Evolutionary conservation across 2,113 vertebrate genomes (phyloP).

Genomic region (Epinephelus fuscoguttatus): DNA sequence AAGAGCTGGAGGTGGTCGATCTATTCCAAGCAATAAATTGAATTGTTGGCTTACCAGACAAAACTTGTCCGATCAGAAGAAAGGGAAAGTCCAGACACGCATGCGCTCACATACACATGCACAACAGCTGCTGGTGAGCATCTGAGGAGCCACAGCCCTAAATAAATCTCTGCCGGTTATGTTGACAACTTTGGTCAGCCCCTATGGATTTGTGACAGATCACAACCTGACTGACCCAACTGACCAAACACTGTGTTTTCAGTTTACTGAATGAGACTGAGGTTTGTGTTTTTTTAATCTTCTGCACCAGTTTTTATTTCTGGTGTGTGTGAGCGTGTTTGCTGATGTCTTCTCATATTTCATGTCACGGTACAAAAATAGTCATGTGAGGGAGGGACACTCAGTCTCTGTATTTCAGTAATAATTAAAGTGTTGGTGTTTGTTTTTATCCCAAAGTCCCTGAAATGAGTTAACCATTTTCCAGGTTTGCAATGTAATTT

Average conservation of each 20-base stretch:
- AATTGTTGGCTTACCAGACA: slow-evolving; percentile 64
- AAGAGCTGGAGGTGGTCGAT: background rate
- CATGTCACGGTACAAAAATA: slow-evolving; percentile 60
- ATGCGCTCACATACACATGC: slow-evolving; percentile 18
- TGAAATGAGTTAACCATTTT: background rate
- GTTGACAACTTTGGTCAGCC: slow-evolving; percentile 29
- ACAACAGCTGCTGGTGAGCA: slow-evolving; percentile 72
- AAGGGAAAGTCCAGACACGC: slow-evolving; percentile 46
- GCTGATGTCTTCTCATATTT: slow-evolving; percentile 37
- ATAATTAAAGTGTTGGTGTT: background rate
- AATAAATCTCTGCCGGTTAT: slow-evolving; percentile 52
- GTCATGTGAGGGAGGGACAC: background rate
- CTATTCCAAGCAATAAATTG: slow-evolving; percentile 18
- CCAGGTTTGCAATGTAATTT: too few relatives aligned
- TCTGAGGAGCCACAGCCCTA: slow-evolving; percentile 42
- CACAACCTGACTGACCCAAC: background rate
- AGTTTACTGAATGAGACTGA: background rate
- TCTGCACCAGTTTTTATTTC: background rate
- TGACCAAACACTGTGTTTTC: background rate
- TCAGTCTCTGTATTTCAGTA: background rate
- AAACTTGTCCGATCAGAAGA: slow-evolving; percentile 36
- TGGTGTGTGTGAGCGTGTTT: background rate
- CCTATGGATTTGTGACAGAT: slow-evolving; percentile 16
- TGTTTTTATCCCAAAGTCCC: background rate
- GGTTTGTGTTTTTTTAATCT: background rate